These are phyloP conservation scores for Drosophila meridiana DNA, from an alignment of 2,888 invertebrate genomes.

Conservation along the genomic window DNA sequence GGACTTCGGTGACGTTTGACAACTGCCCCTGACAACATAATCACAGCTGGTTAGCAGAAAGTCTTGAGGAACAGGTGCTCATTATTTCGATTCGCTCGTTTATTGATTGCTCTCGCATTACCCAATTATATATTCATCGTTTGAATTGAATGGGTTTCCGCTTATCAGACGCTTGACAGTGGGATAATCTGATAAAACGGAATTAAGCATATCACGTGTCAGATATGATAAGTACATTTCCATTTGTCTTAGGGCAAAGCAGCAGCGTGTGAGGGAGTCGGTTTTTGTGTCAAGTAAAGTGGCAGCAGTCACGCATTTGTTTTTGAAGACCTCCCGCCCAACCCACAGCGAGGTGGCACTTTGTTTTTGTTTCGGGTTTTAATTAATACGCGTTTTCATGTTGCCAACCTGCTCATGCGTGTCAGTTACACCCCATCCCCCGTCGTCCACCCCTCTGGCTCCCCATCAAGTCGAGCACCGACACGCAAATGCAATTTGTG, in stretches of 20 bases:
- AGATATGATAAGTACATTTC: slow-evolving; percentile 59
- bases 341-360: slow-evolving; percentile 24
- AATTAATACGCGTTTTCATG: slow-evolving; percentile 76
- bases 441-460: neutral
- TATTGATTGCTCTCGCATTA: slow-evolving; percentile 11
- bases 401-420: slow-evolving; percentile 58
- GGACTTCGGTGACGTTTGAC: slow-evolving; percentile 20
- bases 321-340: slow-evolving; percentile 19
- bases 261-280: neutral
- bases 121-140: slow-evolving; percentile 16
- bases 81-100: slow-evolving; percentile 8
- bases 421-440: neutral
- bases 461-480: slow-evolving; percentile 21
- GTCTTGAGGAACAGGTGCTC: slow-evolving; percentile 22
- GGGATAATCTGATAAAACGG: slow-evolving; percentile 22
- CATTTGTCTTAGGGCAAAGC: slow-evolving; percentile 36
- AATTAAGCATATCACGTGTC: slow-evolving; percentile 65
- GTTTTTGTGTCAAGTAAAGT: slow-evolving; percentile 32
- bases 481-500: slow-evolving; percentile 78
- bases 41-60: slow-evolving; percentile 5
- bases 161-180: neutral
- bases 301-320: slow-evolving; percentile 43
- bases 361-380: slow-evolving; percentile 55
- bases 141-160: neutral
- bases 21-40: slow-evolving; percentile 23